Percentiles rank a stretch among this genome's conserved stretches.
These are phyloP conservation scores for Microplitis demolitor DNA, from an alignment of 1,140 invertebrate species.

Conservation along the genomic window DNA sequence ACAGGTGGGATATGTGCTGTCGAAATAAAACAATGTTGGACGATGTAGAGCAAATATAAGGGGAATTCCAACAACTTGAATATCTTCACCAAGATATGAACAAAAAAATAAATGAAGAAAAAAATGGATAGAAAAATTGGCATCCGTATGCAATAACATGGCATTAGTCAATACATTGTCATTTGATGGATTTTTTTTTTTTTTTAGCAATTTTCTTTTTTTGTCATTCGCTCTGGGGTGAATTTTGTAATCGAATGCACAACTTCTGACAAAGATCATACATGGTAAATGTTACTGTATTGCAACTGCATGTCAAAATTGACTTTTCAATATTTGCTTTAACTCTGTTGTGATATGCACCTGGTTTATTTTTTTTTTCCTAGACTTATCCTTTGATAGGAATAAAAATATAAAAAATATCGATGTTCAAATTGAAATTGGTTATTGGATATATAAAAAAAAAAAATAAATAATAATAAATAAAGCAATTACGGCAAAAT, in stretches of 20 bases:
- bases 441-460: too few species aligned
- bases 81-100: neutral
- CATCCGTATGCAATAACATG: slow-evolving; percentile 43
- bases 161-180: slow-evolving; percentile 33
- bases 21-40: too few species aligned
- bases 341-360: slow-evolving; percentile 12
- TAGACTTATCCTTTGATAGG: neutral
- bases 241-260: slow-evolving; percentile 9
- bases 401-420: too few species aligned
- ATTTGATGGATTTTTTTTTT: neutral
- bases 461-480: too few species aligned
- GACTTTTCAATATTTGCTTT: slow-evolving; percentile 30
- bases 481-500: too few species aligned
- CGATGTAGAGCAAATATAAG: neutral
- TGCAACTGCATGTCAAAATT: slow-evolving; percentile 29
- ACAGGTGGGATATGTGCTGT: too few species aligned
- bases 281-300: slow-evolving; percentile 27
- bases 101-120: slow-evolving; percentile 30
- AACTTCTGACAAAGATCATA: slow-evolving; percentile 19
- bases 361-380: neutral
- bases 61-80: neutral
- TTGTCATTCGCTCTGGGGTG: neutral
- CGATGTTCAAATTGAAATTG: too few species aligned
- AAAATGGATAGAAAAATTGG: slow-evolving; percentile 42
- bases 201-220: slow-evolving; percentile 12